Evolutionary conservation across 2,113 vertebrate species (phyloP), one percentile per base, ranked within the genome.

Genomic region (Hippocampus guttulatus): DNA sequence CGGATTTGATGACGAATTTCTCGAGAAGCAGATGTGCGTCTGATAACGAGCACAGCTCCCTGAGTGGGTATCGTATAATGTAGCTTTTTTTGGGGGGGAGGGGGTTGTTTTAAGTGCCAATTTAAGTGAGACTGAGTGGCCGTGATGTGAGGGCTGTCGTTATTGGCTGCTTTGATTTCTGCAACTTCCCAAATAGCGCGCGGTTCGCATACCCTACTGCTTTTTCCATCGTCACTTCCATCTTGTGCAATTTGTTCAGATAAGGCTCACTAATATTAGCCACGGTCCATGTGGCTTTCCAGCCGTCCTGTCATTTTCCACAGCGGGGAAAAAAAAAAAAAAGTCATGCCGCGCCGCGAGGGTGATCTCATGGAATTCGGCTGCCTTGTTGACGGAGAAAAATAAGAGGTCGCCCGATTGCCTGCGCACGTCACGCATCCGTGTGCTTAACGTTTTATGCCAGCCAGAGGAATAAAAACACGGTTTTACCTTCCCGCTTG

Each of bases 181-280:
- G 3, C 74, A 77, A 79, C 78, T 85, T 83, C 65, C 75, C 63
- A 40, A 55, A n/a, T 10, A 54, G 21, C n/a, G 9, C 52, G 58
- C 71, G 58, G 65, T 75, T 18, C 40, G 67, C 58, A 64, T 69
- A 38, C 68, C 61, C 72, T 71, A 60, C 65, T 71, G 65, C 18
- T 80, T 82, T 83, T 83, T 78, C 65, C 30, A 70, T 65, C 67
- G 70, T 81, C 83, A 87, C 75, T 69, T 73, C 41, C 10, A 67
- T 78, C 73, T 82, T 55, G 27, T 65, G 72, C 75, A 70, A 51
- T 84, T 81, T 72, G 73, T 78, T 58, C 33, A 84, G 79, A 87
- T 88, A 88, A 87, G 73, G 66, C 80, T 70, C 45, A 68, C 80
- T 84, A 86, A 84, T 86, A 80, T 87, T 82, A 81, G 79, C 75